phyloP scores from a whole-genome alignment of 2,113 vertebrate species.

The Naja naja region DNA sequence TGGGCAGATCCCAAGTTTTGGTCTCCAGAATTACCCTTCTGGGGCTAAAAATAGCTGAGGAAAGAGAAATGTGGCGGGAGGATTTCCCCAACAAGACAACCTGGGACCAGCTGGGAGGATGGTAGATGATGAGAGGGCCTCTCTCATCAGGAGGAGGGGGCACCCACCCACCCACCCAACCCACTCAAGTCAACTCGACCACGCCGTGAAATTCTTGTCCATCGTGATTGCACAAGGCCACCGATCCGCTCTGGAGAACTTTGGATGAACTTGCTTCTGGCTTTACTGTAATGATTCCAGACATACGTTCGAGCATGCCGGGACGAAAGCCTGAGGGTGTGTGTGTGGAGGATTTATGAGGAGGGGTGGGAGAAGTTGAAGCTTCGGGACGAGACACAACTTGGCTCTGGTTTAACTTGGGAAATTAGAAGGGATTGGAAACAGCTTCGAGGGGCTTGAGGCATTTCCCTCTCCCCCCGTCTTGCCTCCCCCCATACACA shows the following conservation, averaged over 20 bases:
- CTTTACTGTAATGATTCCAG: constrained; percentile 35
- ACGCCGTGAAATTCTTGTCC: background rate
- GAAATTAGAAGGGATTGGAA: constrained; percentile 37
- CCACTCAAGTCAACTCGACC: background rate
- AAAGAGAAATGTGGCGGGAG: background rate
- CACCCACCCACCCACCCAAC: constrained; percentile 24
- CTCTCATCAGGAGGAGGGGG: constrained; percentile 50
- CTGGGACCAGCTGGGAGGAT: background rate
- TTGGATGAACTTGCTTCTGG: constrained; percentile 30
- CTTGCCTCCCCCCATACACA: background rate
- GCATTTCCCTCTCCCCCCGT: background rate
- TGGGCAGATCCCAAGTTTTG: background rate
- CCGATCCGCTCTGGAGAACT: constrained; percentile 37
- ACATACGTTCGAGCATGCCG: constrained; percentile 39
- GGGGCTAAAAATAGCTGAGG: background rate
- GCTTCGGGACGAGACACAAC: constrained; percentile 37
- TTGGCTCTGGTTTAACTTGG: constrained; percentile 37
- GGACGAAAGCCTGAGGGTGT: constrained; percentile 34
- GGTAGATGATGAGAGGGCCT: no score
- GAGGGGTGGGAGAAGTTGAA: constrained; percentile 27
- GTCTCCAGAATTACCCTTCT: background rate
- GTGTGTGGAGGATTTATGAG: constrained; percentile 32
- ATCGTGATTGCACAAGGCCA: background rate
- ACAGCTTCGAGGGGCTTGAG: constrained; percentile 9
- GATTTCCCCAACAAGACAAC: background rate